Evolutionary conservation across 2,888 invertebrate species (phyloP).

Genomic region (Dynastes tityus): DNA sequence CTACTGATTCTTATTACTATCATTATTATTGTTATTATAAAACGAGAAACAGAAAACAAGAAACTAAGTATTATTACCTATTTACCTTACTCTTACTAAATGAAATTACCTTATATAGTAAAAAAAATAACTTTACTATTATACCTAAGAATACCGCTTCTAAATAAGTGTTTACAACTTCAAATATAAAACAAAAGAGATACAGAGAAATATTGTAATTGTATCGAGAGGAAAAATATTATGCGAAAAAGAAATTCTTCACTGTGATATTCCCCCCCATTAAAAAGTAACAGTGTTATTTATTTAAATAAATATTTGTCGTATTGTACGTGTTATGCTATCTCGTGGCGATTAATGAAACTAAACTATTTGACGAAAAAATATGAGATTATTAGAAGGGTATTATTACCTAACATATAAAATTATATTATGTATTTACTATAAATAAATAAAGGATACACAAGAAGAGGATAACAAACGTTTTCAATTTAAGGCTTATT

Average conservation of each 20-base stretch:
- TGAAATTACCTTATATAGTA: not conserved
- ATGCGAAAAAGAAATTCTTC: conserved; percentile 63
- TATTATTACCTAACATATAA: not conserved
- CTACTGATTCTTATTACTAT: conserved; percentile 12
- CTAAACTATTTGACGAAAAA: conserved; percentile 1
- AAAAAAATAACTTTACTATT: conserved; percentile 6
- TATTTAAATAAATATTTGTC: conserved; percentile 59
- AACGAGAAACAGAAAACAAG: not conserved
- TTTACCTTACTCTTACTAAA: conserved; percentile 5
- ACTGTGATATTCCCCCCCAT: conserved; percentile 67
- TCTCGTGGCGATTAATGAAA: conserved; percentile 61
- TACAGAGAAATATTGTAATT: conserved; percentile 27
- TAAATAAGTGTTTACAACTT: conserved; percentile 13
- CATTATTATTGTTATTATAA: conserved; percentile 10
- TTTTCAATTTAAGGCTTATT: conserved; percentile 40
- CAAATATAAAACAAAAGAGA: conserved; percentile 31
- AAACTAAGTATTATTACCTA: conserved; percentile 18
- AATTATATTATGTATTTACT: conserved; percentile 30
- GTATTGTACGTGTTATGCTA: conserved; percentile 67
- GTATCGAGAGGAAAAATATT: conserved; percentile 16
- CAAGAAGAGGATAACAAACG: conserved; percentile 43
- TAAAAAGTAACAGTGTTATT: conserved; percentile 63
- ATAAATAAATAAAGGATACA: conserved; percentile 30
- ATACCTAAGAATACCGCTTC: not conserved
- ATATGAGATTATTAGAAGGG: conserved; percentile 55